phyloP scores from a whole-genome alignment of 2,888 invertebrate genomes.

The Brachypterus glaber region DNA sequence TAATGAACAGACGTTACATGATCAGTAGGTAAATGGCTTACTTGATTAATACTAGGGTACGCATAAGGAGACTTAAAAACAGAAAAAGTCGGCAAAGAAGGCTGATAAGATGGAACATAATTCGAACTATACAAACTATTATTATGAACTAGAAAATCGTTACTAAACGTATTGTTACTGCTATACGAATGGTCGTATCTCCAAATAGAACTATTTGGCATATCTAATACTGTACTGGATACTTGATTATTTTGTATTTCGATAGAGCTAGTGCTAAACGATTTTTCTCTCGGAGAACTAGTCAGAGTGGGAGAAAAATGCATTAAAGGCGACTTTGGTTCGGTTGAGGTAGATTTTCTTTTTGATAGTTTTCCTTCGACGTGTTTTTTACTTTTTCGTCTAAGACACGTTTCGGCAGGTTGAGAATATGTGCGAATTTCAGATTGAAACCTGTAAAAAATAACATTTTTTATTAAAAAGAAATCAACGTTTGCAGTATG shows the following conservation, averaged over 20 bases:
- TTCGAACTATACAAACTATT: slow-evolving; percentile 18
- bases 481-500: too few relatives aligned
- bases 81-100: slow-evolving; percentile 21
- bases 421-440: slow-evolving; percentile 25
- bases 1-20: background rate
- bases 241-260: slow-evolving; percentile 79
- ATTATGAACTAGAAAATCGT: slow-evolving; percentile 16
- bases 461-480: too few relatives aligned
- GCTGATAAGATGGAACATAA: slow-evolving; percentile 16
- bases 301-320: slow-evolving; percentile 1
- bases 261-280: slow-evolving; percentile 34
- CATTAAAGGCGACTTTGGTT: slow-evolving; percentile 17
- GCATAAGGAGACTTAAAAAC: slow-evolving; percentile 22
- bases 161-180: background rate
- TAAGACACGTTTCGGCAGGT: slow-evolving; percentile 22
- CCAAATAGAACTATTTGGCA: slow-evolving; percentile 25
- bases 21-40: slow-evolving; percentile 7
- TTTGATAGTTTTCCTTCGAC: slow-evolving; percentile 56
- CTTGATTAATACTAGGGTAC: slow-evolving; percentile 15
- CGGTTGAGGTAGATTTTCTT: slow-evolving; percentile 28
- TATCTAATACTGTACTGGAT: slow-evolving; percentile 71
- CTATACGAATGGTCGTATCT: slow-evolving; percentile 28
- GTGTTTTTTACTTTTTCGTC: slow-evolving; percentile 60
- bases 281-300: background rate
- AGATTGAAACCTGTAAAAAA: background rate